Base-by-base conservation (phyloP, 2,888 invertebrate genomes). In the Plebejus argus region DNA sequence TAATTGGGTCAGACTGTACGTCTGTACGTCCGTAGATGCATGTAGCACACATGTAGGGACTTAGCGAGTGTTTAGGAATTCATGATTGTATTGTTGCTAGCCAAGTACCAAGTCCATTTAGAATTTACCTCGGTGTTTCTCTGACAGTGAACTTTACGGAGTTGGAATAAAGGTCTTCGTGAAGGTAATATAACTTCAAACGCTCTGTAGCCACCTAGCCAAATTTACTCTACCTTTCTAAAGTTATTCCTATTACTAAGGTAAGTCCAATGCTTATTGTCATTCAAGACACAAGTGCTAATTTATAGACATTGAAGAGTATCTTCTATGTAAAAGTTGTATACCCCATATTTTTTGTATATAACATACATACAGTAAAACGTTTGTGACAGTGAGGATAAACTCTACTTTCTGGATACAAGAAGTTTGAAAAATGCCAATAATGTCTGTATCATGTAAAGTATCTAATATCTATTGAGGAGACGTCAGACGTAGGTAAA, bases 51-150 rank as follows among this genome's bases (percentile, higher is more conserved):
- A n/a, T n/a, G n/a, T n/a, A n/a, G n/a, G n/a, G n/a, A n/a, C n/a
- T n/a, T n/a, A n/a, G 61, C 23, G 61, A 18, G 66, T 15, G 66
- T 28, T 66, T 20, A 66, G 15, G 66, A 66, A 6, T 66, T 66
- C 66, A 66, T 33, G 28, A 66, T 66, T 39, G 71, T 71, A 71
- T 39, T 71, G 71, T 71, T 12, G 33, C 66, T 66, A 66, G 20
- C 28, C 58, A 58, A 58, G 58, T 58, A 49, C 15, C 15, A 5
- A 18, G 53, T 53, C 18, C 18, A 53, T 18, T 53, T 15, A 53
- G 53, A 53, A 53, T 53, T 15, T 53, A 53, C 5, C 53, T 53
- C 18, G 53, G 53, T 18, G 10, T 53, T 18, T 2, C 18, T 18
- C 1, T 5, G 18, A 53, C 18, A 53, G 53, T 53, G 1, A 18